A percentile compares a stretch with the other conserved stretches of the same genome.
Conservation (phyloP, 2,888 invertebrate genomes). For the Hedya salicella region DNA sequence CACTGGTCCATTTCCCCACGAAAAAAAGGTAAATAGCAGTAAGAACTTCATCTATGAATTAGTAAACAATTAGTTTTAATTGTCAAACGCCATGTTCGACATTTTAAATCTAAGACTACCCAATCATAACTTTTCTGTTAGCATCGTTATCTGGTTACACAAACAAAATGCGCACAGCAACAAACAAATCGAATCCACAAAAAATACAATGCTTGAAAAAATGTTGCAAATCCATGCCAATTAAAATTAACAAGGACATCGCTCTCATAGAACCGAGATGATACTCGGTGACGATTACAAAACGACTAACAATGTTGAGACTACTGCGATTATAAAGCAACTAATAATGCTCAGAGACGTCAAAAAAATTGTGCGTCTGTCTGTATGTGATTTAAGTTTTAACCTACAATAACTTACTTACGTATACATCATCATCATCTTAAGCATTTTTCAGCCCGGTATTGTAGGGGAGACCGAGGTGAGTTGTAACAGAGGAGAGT, state of each 20-base stretch:
- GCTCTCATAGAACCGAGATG: slow-evolving; percentile 29
- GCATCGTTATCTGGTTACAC: background rate
- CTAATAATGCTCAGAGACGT: background rate
- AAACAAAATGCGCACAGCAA: background rate
- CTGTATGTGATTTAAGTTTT: no score
- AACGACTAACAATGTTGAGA: slow-evolving; percentile 17
- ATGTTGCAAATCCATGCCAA: slow-evolving; percentile 21
- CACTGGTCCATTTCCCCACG: no score
- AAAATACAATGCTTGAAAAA: slow-evolving; percentile 11
- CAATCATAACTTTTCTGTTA: background rate
- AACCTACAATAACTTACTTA: background rate
- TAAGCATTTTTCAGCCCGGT: no score
- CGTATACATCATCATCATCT: no score
- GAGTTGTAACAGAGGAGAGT: no score
- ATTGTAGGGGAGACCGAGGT: no score
- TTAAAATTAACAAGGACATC: slow-evolving; percentile 39
- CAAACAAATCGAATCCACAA: background rate
- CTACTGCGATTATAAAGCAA: background rate
- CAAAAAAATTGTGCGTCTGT: no score
- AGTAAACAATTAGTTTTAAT: no score
- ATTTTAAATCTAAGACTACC: no score
- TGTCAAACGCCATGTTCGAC: no score
- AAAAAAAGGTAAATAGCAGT: no score
- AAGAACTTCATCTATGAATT: no score
- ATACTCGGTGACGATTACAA: slow-evolving; percentile 25